phyloP scores from a whole-genome alignment of 2,797 vertebrate genomes.

The Dallia pectoralis region DNA sequence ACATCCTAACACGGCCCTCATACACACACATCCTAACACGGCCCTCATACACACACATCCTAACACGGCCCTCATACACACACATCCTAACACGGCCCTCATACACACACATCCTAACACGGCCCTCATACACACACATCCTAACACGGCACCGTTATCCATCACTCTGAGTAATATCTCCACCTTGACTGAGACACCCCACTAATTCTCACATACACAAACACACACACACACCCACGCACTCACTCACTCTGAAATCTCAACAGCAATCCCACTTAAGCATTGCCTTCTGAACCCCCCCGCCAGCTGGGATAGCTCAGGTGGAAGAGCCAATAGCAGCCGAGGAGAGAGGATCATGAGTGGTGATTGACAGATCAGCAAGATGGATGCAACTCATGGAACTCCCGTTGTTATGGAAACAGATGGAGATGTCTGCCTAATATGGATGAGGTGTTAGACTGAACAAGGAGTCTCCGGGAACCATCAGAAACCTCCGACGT shows the following conservation, averaged over 20 bases:
- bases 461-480: slow-evolving; percentile 53
- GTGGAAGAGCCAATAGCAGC: slow-evolving; percentile 55
- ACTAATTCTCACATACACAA: not conserved
- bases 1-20: no score
- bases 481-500: slow-evolving; percentile 35
- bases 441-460: slow-evolving; percentile 59
- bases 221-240: not conserved
- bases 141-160: not conserved
- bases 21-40: slow-evolving; percentile 11
- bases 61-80: no score
- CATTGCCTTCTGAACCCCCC: slow-evolving; percentile 46
- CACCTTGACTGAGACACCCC: not conserved
- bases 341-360: slow-evolving; percentile 45
- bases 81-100: no score
- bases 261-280: slow-evolving; percentile 45
- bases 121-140: slow-evolving; percentile 14
- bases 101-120: not conserved
- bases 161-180: not conserved
- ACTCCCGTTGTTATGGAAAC: slow-evolving; percentile 64
- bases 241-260: slow-evolving; percentile 45
- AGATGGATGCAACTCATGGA: slow-evolving; percentile 27
- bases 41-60: not conserved
- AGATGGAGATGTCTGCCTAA: slow-evolving; percentile 66
- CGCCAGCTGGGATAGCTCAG: slow-evolving; percentile 46
- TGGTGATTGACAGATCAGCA: slow-evolving; percentile 47